Base-by-base conservation (phyloP, 2,797 vertebrate species). In the Synaphobranchus kaupii region DNA sequence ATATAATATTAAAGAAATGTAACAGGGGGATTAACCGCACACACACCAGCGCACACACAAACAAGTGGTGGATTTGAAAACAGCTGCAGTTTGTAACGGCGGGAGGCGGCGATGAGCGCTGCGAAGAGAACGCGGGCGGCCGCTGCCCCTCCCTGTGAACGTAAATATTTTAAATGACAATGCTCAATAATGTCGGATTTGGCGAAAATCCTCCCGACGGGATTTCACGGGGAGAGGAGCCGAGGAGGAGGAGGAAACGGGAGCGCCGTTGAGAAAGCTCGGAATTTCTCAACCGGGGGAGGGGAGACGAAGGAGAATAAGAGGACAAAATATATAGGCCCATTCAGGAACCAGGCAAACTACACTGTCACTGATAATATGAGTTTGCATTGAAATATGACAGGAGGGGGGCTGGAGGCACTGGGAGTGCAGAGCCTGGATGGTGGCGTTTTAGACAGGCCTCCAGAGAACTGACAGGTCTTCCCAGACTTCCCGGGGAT, bases 11-110 rank as follows among this genome's bases (percentile, higher is more conserved):
- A 13, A 52, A 28, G 3, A 54, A 83, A 83, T n/a, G 22, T 54
- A 83, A 84, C 2, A 50, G 54, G 54, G 20, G 44, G 73, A 73
- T 48, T 31, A 48, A 39, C n/a, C 54, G 25, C 54, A 48, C 39
- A 76, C n/a, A 76, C 71, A 76, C 71, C 48, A 48, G 22, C 47
- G 5, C 83, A 81, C 78, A 50, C 54, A 90, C 56, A 81, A 90
- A 88, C 52, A 80, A 48, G 52, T 81, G 6, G 34, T 85, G 66
- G 80, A 91, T 92, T 91, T 92, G 90, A 87, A 91, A 90, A 89
- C 91, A 92, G 90, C 90, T 92, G 92, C 90, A 89, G 89, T 85
- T 31, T 84, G 84, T 85, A 87, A 86, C 83, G 86, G 89, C 89
- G 88, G 86, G 91, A 90, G 84, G 56, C 58, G 83, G 89, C 86